Conservation (phyloP, 2,888 invertebrate genomes). For the Habrosyne pyritoides region DNA sequence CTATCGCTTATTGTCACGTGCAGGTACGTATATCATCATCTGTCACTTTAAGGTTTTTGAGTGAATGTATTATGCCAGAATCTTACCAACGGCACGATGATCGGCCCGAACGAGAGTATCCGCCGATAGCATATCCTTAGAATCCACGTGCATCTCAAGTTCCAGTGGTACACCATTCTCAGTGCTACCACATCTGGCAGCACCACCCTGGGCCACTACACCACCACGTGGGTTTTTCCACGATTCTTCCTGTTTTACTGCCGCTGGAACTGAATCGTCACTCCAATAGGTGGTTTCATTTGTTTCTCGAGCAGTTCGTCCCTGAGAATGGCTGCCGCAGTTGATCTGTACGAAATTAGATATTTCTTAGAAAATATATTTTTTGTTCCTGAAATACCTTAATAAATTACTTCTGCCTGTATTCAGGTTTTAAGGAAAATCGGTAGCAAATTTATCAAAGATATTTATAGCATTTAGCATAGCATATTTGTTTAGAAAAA, state of each 20-base stretch:
- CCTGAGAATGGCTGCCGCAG: conserved; percentile 43
- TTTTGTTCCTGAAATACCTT: too few species aligned
- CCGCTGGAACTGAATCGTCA: conserved; percentile 40
- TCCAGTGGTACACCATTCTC: conserved; percentile 58
- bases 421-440: too few species aligned
- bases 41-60: not conserved
- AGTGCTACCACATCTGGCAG: conserved; percentile 38
- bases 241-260: conserved; percentile 37
- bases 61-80: not conserved
- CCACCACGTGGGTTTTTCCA: conserved; percentile 26
- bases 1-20: not conserved
- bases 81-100: conserved; percentile 64
- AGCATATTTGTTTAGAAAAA: too few species aligned
- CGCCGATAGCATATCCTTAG: conserved; percentile 81
- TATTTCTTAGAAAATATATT: not conserved
- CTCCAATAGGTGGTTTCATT: conserved; percentile 47
- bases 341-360: conserved; percentile 39
- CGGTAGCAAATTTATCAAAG: too few species aligned
- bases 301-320: conserved; percentile 52
- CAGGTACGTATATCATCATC: not conserved
- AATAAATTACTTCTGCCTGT: too few species aligned
- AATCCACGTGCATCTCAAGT: conserved; percentile 71
- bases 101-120: conserved; percentile 87
- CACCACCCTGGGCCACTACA: conserved; percentile 54
- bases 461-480: too few species aligned